Evolutionary conservation across 2,797 vertebrate species (phyloP).

Genomic region (Cichlasoma orientale): DNA sequence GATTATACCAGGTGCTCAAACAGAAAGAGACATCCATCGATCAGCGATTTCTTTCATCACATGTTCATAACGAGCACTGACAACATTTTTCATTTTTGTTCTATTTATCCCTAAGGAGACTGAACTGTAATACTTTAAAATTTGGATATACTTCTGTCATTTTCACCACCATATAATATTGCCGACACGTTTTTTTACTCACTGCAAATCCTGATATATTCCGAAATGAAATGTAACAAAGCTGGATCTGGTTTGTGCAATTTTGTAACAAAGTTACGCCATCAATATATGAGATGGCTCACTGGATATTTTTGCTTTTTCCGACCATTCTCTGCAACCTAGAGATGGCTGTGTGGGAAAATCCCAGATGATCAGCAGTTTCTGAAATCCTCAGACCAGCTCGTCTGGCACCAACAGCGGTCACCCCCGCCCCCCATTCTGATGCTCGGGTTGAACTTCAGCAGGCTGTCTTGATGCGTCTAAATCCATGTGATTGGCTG

Average conservation of each 20-base stretch:
- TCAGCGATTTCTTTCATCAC: not conserved
- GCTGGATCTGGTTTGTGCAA: not conserved
- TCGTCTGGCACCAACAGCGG: no score
- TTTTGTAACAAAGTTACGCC: no score
- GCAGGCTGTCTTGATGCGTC: not conserved
- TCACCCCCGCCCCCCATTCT: not conserved
- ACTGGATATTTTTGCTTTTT: no score
- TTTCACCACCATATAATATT: not conserved
- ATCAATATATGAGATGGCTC: no score
- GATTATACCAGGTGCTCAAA: fast-evolving
- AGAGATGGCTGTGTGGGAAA: not conserved
- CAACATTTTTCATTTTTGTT: not conserved
- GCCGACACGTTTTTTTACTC: not conserved
- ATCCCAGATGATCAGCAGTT: no score
- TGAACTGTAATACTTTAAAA: not conserved
- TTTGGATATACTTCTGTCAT: not conserved
- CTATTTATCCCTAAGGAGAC: not conserved
- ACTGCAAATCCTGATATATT: not conserved
- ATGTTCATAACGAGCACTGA: not conserved
- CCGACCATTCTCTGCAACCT: not conserved
- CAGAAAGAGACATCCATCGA: no score
- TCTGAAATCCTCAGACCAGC: not conserved
- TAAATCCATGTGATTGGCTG: not conserved
- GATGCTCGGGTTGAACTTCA: not conserved
- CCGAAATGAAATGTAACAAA: not conserved